Percentiles rank a stretch among this genome's conserved stretches.
Conservation (phyloP, 2,888 invertebrate species). For the Tromatobia lineatoria region DNA sequence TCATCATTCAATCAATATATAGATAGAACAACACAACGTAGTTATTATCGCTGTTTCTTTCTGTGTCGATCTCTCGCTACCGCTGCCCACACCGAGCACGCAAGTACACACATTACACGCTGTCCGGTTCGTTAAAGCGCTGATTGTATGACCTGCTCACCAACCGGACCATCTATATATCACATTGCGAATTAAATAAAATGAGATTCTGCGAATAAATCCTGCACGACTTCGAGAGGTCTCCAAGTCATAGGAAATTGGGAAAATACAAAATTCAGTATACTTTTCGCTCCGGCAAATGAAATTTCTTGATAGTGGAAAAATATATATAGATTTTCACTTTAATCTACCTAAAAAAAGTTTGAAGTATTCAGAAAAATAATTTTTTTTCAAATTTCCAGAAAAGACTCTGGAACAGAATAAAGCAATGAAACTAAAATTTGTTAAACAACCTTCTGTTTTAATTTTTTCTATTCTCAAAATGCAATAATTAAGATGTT, state of each 20-base stretch:
- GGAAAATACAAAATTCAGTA: neutral
- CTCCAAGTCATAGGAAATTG: neutral
- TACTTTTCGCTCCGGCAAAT: neutral
- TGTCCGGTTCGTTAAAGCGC: conserved; percentile 34
- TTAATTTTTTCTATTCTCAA: too few species aligned
- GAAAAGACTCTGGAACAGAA: too few species aligned
- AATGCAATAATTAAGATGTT: too few species aligned
- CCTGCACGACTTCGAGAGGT: neutral
- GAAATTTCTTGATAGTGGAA: too few species aligned
- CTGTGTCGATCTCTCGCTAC: conserved; percentile 15
- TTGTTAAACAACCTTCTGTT: too few species aligned
- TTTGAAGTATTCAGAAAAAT: too few species aligned
- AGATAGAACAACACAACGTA: conserved; percentile 15
- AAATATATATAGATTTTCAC: too few species aligned
- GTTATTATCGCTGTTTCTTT: conserved; percentile 27
- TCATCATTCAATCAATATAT: conserved; percentile 26
- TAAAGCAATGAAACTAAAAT: too few species aligned
- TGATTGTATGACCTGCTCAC: conserved; percentile 14
- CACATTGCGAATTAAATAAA: conserved; percentile 4
- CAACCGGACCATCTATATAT: neutral
- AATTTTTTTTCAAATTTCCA: too few species aligned
- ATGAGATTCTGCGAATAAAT: neutral
- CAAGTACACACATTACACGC: conserved; percentile 23
- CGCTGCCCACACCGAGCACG: conserved; percentile 11
- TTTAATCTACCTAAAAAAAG: too few species aligned